Base-by-base conservation (phyloP, 2,797 vertebrate species). In the Melanotaenia maccullochi region DNA sequence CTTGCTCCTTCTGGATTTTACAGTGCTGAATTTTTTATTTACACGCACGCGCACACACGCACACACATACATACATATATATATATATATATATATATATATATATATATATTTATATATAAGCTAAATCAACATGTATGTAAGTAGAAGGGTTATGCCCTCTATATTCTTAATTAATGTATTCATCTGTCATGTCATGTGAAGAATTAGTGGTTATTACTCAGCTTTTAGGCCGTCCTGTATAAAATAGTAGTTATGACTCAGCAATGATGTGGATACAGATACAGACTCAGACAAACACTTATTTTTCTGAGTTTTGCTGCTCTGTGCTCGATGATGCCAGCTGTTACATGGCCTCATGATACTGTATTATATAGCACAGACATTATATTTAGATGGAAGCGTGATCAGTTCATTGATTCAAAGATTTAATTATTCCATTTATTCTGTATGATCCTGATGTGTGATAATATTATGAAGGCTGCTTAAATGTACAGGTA, bases 201-300 rank as follows among this genome's bases (percentile, higher is more conserved):
- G 42, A 55, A 56, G 30, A 11, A 59, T 70, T 44, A 60, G 68
- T 33, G 35, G 28, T 51, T 33, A 18, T 73, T 71, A 54, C 73
- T 68, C 55, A 76, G 69, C n/a, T 20, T 32, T 60, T 5, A 35
- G 25, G 51, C 44, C 33, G 49, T 54, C 61, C 30, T 74, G 57
- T 64, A 32, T 77, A 69, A 86, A 64, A 25, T 56, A 42, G 57
- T 73, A 60, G 77, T 73, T 59, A 61, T 91, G 91, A 91, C 86
- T 91, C 87, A 89, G 88, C 86, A 86, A 14, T 68, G 75, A 64
- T 65, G 33, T 75, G 49, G 65, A 79, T 28, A 40, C 57, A 70
- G 32, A 25, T 61, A 57, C 20, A 28, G 8, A 25, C 28, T 28
- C 28, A 28, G 51, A 59, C 62, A 63, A 63, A 67, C 51, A 69